Evolutionary conservation across 2,113 vertebrate species (phyloP).

Genomic region (Struthio camelus): DNA sequence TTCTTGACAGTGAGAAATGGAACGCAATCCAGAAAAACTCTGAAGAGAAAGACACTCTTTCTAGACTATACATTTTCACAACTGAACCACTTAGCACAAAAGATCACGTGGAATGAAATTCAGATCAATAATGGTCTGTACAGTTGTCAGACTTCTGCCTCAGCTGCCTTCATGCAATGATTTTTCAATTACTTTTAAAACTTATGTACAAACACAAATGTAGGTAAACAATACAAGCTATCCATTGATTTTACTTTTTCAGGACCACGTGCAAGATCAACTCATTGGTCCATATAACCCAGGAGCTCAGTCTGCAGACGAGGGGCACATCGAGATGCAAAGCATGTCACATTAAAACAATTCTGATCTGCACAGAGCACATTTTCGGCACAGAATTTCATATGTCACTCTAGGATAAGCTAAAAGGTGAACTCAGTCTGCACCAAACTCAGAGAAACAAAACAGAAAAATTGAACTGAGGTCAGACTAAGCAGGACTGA

Average conservation of each 20-base stretch:
- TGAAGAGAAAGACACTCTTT: fast-evolving
- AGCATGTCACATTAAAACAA: fast-evolving
- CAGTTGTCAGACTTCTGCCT: neutral
- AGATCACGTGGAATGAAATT: fast-evolving
- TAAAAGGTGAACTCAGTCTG: neutral
- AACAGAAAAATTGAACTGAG: neutral
- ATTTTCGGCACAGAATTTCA: neutral
- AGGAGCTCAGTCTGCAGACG: fast-evolving
- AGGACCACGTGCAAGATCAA: neutral
- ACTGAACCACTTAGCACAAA: no score
- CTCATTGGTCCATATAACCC: neutral
- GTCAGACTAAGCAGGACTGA: neutral
- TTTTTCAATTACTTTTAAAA: neutral
- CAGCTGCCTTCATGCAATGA: no score
- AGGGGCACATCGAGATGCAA: neutral
- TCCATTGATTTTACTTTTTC: neutral
- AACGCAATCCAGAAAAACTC: neutral
- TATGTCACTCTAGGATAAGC: neutral
- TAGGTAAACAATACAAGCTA: neutral
- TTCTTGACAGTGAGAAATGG: fast-evolving
- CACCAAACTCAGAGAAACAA: neutral
- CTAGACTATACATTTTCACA: neutral
- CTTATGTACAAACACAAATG: neutral
- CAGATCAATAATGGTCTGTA: fast-evolving
- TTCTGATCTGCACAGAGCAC: neutral